These are phyloP conservation scores for Poecilus cupreus DNA, from an alignment of 2,888 invertebrate genomes.

Conservation along the genomic window DNA sequence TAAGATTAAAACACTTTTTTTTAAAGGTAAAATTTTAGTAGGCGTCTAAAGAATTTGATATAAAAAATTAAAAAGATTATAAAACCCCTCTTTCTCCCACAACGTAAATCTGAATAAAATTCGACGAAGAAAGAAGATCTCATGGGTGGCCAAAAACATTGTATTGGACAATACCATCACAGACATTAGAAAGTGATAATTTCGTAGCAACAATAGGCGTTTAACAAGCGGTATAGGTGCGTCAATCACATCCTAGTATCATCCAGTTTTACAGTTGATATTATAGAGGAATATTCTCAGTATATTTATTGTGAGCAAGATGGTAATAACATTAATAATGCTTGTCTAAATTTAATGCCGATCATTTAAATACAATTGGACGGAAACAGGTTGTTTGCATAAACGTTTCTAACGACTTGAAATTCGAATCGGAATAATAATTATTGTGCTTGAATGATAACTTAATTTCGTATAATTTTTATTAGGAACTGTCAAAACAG, in stretches of 20 bases:
- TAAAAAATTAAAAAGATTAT: no score
- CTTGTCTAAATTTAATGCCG: conserved; percentile 36
- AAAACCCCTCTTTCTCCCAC: no score
- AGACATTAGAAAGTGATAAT: conserved; percentile 44
- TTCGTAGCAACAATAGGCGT: conserved; percentile 26
- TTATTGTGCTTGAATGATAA: conserved; percentile 25
- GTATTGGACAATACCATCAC: not conserved
- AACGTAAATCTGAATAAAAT: not conserved
- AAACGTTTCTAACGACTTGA: conserved; percentile 22
- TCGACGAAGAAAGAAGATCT: not conserved
- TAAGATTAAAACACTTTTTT: no score
- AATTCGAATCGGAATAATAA: not conserved
- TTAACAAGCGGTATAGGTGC: conserved; percentile 40
- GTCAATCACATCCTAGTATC: conserved; percentile 1
- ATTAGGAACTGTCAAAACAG: conserved; percentile 11
- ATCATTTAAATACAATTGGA: conserved; percentile 47
- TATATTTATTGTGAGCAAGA: not conserved
- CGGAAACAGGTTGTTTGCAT: conserved; percentile 45
- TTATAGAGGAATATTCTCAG: not conserved
- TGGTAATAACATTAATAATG: conserved; percentile 43
- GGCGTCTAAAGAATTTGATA: no score
- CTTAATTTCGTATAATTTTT: conserved; percentile 33
- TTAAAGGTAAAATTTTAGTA: no score
- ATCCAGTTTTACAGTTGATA: not conserved
- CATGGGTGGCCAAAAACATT: conserved; percentile 42